Evolutionary conservation across 2,888 invertebrate genomes (phyloP).

Genomic region (Neoitamus cyanurus): DNA sequence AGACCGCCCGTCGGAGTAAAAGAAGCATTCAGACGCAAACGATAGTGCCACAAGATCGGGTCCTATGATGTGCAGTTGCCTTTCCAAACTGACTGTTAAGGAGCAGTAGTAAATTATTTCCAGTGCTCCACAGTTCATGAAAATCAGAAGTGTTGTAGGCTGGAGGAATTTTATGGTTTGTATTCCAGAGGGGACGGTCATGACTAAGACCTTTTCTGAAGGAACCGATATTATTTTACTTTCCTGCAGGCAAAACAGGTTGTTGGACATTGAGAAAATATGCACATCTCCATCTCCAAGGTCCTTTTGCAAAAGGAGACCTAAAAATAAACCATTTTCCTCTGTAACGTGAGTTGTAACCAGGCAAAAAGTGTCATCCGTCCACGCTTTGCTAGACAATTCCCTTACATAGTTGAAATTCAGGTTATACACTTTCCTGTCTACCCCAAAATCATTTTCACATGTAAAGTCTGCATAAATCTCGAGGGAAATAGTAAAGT

Average conservation of each 20-base stretch:
- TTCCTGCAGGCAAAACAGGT: constrained; percentile 57
- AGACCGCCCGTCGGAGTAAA: constrained; percentile 57
- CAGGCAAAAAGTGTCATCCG: constrained; percentile 58
- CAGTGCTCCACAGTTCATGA: constrained; percentile 60
- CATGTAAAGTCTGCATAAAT: constrained; percentile 59
- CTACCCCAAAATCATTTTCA: constrained; percentile 55
- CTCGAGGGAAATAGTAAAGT: constrained; percentile 55
- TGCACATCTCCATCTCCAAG: constrained; percentile 56
- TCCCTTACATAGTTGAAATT: constrained; percentile 61
- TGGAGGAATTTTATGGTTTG: constrained; percentile 33
- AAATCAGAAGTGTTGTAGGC: constrained; percentile 57
- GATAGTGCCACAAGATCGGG: constrained; percentile 39
- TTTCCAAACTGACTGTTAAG: constrained; percentile 54
- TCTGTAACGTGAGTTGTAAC: constrained; percentile 55
- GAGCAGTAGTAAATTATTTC: constrained; percentile 62
- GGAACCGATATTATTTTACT: not conserved
- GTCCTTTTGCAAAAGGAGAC: constrained; percentile 50
- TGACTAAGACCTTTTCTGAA: constrained; percentile 35
- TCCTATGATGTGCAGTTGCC: constrained; percentile 23
- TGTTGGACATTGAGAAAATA: constrained; percentile 60
- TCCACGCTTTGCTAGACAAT: constrained; percentile 60
- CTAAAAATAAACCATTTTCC: constrained; percentile 58
- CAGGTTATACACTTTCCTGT: constrained; percentile 59
- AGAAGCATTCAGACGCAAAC: constrained; percentile 45
- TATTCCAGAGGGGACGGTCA: constrained; percentile 42